phyloP scores from a whole-genome alignment of 2,113 vertebrate genomes.

The Trichechus manatus region DNA sequence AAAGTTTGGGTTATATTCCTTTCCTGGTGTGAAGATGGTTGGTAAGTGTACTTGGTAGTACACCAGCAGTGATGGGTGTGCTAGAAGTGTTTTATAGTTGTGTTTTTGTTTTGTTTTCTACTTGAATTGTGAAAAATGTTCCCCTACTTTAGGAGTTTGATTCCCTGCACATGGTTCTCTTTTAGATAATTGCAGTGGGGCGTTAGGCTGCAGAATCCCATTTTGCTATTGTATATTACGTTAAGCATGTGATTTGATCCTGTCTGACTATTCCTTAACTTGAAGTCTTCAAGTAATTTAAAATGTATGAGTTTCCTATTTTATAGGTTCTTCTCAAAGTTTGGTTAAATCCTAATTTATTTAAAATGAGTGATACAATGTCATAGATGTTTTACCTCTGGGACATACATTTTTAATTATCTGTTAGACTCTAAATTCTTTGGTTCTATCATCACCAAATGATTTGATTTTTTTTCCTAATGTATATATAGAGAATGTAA shows the following conservation, averaged over 20 bases:
- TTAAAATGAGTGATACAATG: not conserved
- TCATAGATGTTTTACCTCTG: slow-evolving; percentile 53
- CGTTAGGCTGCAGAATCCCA: not conserved
- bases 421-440: slow-evolving; percentile 22
- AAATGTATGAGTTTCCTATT: slow-evolving; percentile 29
- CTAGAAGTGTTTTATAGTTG: not conserved
- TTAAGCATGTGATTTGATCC: slow-evolving; percentile 40
- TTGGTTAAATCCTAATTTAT: slow-evolving; percentile 44
- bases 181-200: not conserved
- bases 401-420: slow-evolving; percentile 30
- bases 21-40: slow-evolving; percentile 27
- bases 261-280: slow-evolving; percentile 35
- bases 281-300: slow-evolving; percentile 60
- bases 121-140: not conserved
- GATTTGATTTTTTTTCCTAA: slow-evolving; percentile 49
- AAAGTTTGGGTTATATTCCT: not conserved
- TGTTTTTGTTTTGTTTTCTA: not conserved
- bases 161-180: not conserved
- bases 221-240: slow-evolving; percentile 7
- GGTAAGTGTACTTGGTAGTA: not conserved
- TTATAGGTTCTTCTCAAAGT: slow-evolving; percentile 41
- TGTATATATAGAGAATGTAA: not conserved
- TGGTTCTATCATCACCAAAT: slow-evolving; percentile 25
- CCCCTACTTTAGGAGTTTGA: not conserved
- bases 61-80: not conserved